A percentile compares a stretch with the other conserved stretches of the same genome.
These are phyloP conservation scores for Paramormyrops hopkinsi DNA, from an alignment of 2,797 vertebrate species.

Conservation along the genomic window DNA sequence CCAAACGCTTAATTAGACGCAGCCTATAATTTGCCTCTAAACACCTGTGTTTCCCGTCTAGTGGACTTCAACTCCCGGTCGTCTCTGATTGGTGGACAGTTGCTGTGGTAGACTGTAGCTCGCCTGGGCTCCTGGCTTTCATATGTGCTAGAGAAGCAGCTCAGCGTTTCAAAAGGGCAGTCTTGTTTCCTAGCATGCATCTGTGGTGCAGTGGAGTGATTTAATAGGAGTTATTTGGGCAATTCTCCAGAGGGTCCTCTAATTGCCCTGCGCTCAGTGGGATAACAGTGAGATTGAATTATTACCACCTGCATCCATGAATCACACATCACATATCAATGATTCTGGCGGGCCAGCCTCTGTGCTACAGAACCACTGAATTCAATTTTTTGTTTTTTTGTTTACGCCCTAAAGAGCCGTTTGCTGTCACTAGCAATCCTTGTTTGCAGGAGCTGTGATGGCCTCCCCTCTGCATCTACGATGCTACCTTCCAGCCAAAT, in stretches of 20 bases:
- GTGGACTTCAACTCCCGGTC: not conserved
- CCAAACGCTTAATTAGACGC: not conserved
- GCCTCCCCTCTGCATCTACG: not conserved
- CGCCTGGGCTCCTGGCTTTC: not conserved
- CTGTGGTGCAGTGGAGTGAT: not conserved
- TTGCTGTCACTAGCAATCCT: not conserved
- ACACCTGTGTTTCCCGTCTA: not conserved
- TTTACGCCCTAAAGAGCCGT: not conserved
- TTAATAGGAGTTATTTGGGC: slow-evolving; percentile 4
- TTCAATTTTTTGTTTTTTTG: not conserved
- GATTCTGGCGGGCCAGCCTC: not conserved
- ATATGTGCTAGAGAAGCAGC: not conserved
- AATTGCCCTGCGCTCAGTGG: not conserved
- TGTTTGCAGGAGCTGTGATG: not conserved
- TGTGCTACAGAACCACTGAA: not conserved
- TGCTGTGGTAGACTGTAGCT: not conserved
- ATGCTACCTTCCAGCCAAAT: not conserved
- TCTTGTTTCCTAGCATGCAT: not conserved
- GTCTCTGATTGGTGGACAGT: not conserved
- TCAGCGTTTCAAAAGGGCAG: not conserved
- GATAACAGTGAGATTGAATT: not conserved
- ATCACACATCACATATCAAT: not conserved
- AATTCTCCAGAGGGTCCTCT: not conserved
- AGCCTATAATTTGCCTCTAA: not conserved
- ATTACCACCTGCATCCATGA: not conserved